Base-by-base conservation (phyloP, 2,888 invertebrate genomes). In the Caradrina clavipalpis region DNA sequence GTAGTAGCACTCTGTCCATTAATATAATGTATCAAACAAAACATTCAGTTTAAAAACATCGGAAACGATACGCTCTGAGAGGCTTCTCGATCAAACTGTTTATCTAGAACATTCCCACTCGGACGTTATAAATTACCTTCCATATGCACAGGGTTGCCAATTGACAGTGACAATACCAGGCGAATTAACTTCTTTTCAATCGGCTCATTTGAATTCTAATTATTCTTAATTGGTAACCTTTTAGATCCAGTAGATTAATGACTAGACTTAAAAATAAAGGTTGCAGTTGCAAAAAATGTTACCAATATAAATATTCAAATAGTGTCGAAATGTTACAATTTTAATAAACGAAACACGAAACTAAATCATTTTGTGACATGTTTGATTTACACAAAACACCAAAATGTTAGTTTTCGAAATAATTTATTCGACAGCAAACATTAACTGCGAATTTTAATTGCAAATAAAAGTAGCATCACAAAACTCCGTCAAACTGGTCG, bases 1-100 rank as follows among this genome's bases (percentile, higher is more conserved):
- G 83, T 76, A 81, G 85, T 81, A 79, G 73, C 81, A 69, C 86
- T 85, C 84, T 82, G 67, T 86, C 90, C 92, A 93, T 93, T 93
- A 93, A 90, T 92, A 91, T 91, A 92, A 91, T 91, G 92, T 87
- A 88, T 87, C 84, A 90, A 83, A 85, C 88, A 90, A 90, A 91
- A 91, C 89, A 88, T 85, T 86, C 83, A 86, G 83, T 88, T 89
- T 90, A 87, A 88, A 87, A 90, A 89, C 90, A 91, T 89, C 87
- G 86, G 86, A 83, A 88, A 83, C 74, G 88, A 89, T 87, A 86
- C 82, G 81, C 68, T 35, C 55, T 79, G 79, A 83, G 89, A 90
- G 91, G 88, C 88, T 90, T 88, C 87, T 91, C 92, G 87, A 92
- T 93, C 92, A 92, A 89, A 82, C 73, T 84, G 87, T 89, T 91